Percentiles rank a stretch among this genome's conserved stretches.
phyloP scores from a whole-genome alignment of 2,113 vertebrate species.

The Danio rerio region GRCz12tu NC_133182.1:44482501-44483000 shows the following conservation, averaged over 20 bases:
- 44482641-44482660: slow-evolving; percentile 23
- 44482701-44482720: slow-evolving; percentile 36
- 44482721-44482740: background rate
- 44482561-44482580: background rate
- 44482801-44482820: slow-evolving; percentile 36
- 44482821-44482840: slow-evolving; percentile 27
- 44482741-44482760: background rate
- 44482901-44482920: slow-evolving; percentile 49
- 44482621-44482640: background rate
- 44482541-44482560: too few species aligned
- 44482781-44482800: slow-evolving; percentile 30
- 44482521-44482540: too few species aligned
- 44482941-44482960: background rate
- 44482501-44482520: too few species aligned
- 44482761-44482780: slow-evolving; percentile 35
- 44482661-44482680: slow-evolving; percentile 45
- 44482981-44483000: slow-evolving; percentile 13
- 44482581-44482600: background rate
- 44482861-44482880: slow-evolving; percentile 30
- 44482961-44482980: slow-evolving; percentile 24
- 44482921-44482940: slow-evolving; percentile 26
- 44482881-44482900: slow-evolving; percentile 53
- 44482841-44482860: slow-evolving; percentile 36
- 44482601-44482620: background rate
- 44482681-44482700: slow-evolving; percentile 61